phyloP scores from a whole-genome alignment of 2,113 vertebrate species.

The Equus quagga region DNA sequence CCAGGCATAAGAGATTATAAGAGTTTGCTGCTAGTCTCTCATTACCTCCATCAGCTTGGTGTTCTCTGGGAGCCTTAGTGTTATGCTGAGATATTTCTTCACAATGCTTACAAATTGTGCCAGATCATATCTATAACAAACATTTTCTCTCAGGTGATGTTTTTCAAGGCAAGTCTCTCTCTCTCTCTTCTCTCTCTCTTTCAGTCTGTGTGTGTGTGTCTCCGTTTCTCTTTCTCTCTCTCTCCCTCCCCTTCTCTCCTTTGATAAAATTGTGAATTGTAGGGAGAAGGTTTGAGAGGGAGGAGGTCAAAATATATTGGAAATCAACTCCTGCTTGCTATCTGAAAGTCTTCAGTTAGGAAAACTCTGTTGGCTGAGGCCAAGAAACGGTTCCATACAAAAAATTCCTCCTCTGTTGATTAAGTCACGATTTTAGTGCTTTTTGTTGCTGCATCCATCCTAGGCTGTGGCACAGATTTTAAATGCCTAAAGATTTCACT shows the following conservation, averaged over 20 bases:
- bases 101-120: neutral
- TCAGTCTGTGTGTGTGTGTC: neutral
- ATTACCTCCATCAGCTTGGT: neutral
- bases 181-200: neutral
- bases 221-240: no score
- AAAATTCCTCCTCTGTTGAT: neutral
- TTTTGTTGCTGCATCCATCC: neutral
- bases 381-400: neutral
- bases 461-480: neutral
- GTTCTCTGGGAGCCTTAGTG: neutral
- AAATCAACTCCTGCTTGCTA: neutral
- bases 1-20: neutral
- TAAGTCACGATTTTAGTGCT: neutral
- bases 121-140: neutral
- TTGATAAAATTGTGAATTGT: neutral
- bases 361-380: neutral
- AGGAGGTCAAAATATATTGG: neutral
- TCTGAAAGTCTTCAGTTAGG: neutral
- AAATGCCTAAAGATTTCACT: neutral
- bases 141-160: neutral
- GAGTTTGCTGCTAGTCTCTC: neutral
- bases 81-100: neutral
- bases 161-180: neutral
- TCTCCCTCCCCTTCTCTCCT: accelerated
- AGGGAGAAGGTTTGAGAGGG: neutral